Conservation (phyloP, 1,140 invertebrate genomes). For the Ceratitis capitata region DNA sequence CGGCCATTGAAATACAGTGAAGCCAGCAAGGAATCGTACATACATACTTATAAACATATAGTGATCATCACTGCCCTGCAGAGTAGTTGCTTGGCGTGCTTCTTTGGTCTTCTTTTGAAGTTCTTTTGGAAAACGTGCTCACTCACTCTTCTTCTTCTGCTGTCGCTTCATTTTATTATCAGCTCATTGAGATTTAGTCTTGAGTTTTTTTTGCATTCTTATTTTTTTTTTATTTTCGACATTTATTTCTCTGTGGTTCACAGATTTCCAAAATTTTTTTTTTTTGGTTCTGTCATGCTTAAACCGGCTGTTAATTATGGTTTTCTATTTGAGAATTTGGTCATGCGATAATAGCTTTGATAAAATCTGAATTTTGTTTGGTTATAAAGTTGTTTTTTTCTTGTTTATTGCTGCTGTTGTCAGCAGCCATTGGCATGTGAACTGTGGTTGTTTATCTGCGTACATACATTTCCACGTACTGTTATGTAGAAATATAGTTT, state of each 20-base stretch:
- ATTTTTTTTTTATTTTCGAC: background rate
- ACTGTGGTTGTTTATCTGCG: background rate
- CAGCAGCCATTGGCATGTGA: background rate
- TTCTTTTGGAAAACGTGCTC: background rate
- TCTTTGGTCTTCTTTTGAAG: background rate
- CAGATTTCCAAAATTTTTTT: no score
- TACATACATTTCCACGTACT: background rate
- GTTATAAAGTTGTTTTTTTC: background rate
- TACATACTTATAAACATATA: no score
- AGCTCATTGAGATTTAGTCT: background rate
- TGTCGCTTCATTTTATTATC: conserved; percentile 16
- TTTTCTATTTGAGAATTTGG: background rate
- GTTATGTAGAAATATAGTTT: background rate
- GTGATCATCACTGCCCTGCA: background rate
- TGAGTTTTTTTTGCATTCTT: background rate
- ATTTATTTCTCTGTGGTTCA: background rate
- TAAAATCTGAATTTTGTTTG: background rate
- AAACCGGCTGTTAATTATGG: background rate
- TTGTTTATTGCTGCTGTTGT: background rate
- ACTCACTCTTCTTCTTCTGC: background rate
- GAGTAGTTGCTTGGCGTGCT: background rate
- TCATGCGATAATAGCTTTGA: background rate
- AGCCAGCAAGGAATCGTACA: no score
- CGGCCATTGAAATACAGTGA: background rate
- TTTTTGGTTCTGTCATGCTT: background rate